Evolutionary conservation across 2,113 vertebrate genomes (phyloP).

Genomic region (Neomonachus schauinslandi): DNA sequence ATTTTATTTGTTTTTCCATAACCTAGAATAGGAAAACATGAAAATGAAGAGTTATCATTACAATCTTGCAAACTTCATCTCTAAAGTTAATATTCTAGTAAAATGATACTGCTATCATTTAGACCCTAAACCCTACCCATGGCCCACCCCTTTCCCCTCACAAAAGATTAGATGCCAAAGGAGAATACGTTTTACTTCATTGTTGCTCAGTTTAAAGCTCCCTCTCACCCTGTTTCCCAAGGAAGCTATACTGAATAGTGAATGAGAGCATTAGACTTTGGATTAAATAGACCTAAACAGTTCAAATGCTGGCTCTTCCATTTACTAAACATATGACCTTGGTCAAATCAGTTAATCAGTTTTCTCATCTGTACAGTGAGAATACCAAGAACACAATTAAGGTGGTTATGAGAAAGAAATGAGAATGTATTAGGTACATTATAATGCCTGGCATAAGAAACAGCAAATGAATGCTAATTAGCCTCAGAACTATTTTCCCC

Average conservation of each 20-base stretch:
- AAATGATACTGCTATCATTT: background rate
- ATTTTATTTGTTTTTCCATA: slow-evolving; percentile 57
- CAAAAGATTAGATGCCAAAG: background rate
- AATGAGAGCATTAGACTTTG: background rate
- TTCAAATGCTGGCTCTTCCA: background rate
- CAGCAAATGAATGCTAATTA: background rate
- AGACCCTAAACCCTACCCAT: background rate
- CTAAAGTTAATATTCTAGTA: background rate
- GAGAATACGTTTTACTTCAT: background rate
- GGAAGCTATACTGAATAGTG: background rate
- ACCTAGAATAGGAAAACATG: slow-evolving; percentile 19
- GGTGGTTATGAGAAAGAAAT: background rate
- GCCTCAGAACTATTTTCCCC: background rate
- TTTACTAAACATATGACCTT: background rate
- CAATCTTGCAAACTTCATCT: background rate
- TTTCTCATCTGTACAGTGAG: background rate
- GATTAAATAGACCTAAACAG: background rate
- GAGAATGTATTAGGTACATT: background rate
- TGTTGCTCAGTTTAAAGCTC: background rate
- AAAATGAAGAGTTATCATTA: slow-evolving; percentile 9
- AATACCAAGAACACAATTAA: background rate
- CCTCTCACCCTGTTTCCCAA: background rate
- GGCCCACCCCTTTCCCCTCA: no score
- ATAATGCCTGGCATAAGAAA: background rate
- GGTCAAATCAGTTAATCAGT: background rate